Evolutionary conservation across 1,140 invertebrate genomes (phyloP).

Genomic region (Agrypnia vestita): DNA sequence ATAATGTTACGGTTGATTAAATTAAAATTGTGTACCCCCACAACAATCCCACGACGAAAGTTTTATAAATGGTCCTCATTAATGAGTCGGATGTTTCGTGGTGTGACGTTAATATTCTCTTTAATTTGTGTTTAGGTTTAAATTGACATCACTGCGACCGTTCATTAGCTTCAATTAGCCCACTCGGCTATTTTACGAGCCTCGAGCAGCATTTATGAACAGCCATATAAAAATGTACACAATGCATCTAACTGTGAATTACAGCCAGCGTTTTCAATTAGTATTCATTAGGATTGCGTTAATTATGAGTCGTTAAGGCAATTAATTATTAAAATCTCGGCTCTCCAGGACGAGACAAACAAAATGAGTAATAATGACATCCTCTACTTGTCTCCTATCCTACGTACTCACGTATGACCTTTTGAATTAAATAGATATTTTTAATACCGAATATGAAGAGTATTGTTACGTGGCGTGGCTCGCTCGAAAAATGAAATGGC

Average conservation of each 20-base stretch:
- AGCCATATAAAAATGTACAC: constrained; percentile 17
- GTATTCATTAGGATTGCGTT: not conserved
- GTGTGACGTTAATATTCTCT: constrained; percentile 14
- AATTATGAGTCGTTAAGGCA: not conserved
- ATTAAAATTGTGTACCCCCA: not conserved
- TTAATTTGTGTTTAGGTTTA: constrained; percentile 5
- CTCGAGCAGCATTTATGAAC: constrained; percentile 3
- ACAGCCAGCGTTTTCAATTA: not conserved
- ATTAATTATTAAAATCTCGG: not conserved
- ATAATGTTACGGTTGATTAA: not conserved
- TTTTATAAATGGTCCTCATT: constrained; percentile 20
- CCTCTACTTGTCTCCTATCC: too few relatives aligned
- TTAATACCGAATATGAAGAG: too few relatives aligned
- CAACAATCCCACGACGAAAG: constrained; percentile 2
- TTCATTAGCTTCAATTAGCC: constrained; percentile 28
- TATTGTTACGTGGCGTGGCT: too few relatives aligned
- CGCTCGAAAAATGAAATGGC: too few relatives aligned
- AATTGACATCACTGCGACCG: constrained; percentile 17
- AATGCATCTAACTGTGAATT: constrained; percentile 2
- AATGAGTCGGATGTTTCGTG: constrained; percentile 17
- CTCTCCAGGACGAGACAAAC: too few relatives aligned
- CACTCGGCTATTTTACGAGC: not conserved
- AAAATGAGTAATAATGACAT: too few relatives aligned
- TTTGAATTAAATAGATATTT: too few relatives aligned
- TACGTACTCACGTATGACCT: too few relatives aligned